Evolutionary conservation across 2,797 vertebrate genomes (phyloP), one percentile per base, ranked within the genome.

Genomic region (Alosa sapidissima): DNA sequence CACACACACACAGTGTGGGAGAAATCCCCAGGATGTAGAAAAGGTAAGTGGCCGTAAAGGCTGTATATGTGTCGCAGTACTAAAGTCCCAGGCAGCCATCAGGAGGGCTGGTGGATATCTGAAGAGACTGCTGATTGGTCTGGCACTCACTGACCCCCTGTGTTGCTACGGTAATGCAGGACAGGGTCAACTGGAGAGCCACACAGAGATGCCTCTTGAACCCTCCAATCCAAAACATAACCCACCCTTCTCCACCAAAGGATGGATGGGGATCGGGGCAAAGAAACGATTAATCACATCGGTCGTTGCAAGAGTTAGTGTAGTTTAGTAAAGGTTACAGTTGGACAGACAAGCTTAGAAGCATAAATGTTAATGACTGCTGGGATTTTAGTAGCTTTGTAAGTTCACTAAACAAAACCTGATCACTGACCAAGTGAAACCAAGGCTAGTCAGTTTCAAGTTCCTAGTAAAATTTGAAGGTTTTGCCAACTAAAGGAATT

Each of bases 181-280:
- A 85, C 88, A 86, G 41, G 81, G 87, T 88, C 88, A 88, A 86
- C 84, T 83, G 54, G 72, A 89, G 86, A 83, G 72, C 86, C 36
- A 60, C 83, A 81, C n/a, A 84, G 51, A 49, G 2, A 65, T 0
- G 0, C 10, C 16, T 3, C 55, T 21, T 13, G 10, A 24, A 19
- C 58, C 21, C 21, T 7, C 6, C 58, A 21, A 62, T 5, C n/a
- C 28, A 28, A 28, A 28, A 28, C 28, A 28, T 28, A 10, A 62
- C 21, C 60, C 60, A 24, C n/a, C 6, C n/a, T 28, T 7, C 10
- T 58, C 16, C 16, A 5, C 24, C 1, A 33, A 65, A 10, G 10
- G 62, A 28, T 65, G 24, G 24, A 13, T 8, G 3, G 62, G 11
- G 9, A 65, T 33, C 3, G 5, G 55, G 21, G 9, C 62, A 65